phyloP scores from a whole-genome alignment of 2,888 invertebrate genomes.

The Erpobdella octoculata region DNA sequence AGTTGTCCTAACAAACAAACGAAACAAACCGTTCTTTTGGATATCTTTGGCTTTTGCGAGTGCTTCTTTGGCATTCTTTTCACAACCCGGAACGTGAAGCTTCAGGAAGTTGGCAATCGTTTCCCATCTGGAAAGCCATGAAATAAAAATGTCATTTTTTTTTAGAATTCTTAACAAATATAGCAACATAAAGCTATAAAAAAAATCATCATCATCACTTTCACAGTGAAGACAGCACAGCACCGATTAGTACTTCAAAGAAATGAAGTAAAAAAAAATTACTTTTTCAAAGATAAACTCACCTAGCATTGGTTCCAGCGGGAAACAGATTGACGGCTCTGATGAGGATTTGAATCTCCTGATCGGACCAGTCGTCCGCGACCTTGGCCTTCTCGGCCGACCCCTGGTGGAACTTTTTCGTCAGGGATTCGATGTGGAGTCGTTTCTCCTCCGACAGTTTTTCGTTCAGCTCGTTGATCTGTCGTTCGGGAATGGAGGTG shows the following conservation, averaged over 20 bases:
- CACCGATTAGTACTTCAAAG: too few species aligned
- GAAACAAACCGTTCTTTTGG: conserved; percentile 61
- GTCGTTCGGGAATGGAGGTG: too few species aligned
- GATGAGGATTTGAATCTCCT: conserved; percentile 78
- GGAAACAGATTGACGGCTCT: conserved; percentile 96
- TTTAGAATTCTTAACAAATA: too few species aligned
- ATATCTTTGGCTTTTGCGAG: conserved; percentile 88
- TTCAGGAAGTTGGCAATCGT: conserved; percentile 91
- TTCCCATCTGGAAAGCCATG: conserved; percentile 61
- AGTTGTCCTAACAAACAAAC: background rate
- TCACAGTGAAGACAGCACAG: too few species aligned
- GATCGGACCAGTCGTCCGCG: conserved; percentile 64
- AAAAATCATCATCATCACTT: background rate
- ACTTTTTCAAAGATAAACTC: conserved; percentile 10
- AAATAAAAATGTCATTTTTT: too few species aligned
- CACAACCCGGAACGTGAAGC: conserved; percentile 53
- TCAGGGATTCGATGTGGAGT: conserved; percentile 43
- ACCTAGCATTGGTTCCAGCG: conserved; percentile 83
- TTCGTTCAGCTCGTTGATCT: conserved; percentile 58
- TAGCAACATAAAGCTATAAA: background rate
- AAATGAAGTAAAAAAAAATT: too few species aligned
- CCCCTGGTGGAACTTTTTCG: conserved; percentile 35
- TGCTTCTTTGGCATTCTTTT: conserved; percentile 74
- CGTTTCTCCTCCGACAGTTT: conserved; percentile 69
- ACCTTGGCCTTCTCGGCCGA: conserved; percentile 36